These are phyloP conservation scores for Epistrophe grossulariae DNA, from an alignment of 2,888 invertebrate species.

Conservation along the genomic window DNA sequence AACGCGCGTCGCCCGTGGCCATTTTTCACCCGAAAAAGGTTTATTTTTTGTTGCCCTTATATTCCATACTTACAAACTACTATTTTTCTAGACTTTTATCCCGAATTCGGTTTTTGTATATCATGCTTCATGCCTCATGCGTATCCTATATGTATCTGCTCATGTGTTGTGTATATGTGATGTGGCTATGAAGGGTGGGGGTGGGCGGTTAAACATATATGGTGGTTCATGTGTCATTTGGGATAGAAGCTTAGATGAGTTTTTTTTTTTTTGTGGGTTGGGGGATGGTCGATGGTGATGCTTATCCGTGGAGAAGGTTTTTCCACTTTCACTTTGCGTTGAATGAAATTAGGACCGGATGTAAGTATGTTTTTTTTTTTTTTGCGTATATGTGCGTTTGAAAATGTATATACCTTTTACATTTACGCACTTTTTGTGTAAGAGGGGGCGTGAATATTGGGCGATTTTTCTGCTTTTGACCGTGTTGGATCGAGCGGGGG, in stretches of 20 bases:
- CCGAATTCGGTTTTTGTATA: conserved; percentile 36
- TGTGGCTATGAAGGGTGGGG: neutral
- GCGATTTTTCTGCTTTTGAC: conserved; percentile 60
- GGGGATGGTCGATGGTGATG: conserved; percentile 51
- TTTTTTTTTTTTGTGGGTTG: conserved; percentile 17
- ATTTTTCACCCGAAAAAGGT: conserved; percentile 73
- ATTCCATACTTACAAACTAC: conserved; percentile 55
- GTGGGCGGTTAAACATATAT: neutral
- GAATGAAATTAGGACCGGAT: conserved; percentile 61
- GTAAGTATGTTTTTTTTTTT: conserved; percentile 45
- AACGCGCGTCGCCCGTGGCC: conserved; percentile 76
- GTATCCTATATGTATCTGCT: conserved; percentile 6
- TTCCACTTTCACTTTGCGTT: conserved; percentile 67
- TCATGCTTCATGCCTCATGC: conserved; percentile 36
- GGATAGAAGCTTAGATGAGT: conserved; percentile 68
- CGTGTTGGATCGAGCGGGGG: conserved; percentile 4
- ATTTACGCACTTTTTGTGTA: conserved; percentile 40
- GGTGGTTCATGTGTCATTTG: conserved; percentile 74
- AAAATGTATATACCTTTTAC: conserved; percentile 35
- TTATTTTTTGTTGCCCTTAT: conserved; percentile 40
- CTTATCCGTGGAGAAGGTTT: conserved; percentile 69
- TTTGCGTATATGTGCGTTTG: conserved; percentile 7
- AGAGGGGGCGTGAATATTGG: conserved; percentile 47
- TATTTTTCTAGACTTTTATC: conserved; percentile 59
- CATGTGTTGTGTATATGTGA: conserved; percentile 7